Evolutionary conservation across 2,797 vertebrate species (phyloP), one percentile per base, ranked within the genome.

Genomic region (Petrocephalus schoutedeni): DNA sequence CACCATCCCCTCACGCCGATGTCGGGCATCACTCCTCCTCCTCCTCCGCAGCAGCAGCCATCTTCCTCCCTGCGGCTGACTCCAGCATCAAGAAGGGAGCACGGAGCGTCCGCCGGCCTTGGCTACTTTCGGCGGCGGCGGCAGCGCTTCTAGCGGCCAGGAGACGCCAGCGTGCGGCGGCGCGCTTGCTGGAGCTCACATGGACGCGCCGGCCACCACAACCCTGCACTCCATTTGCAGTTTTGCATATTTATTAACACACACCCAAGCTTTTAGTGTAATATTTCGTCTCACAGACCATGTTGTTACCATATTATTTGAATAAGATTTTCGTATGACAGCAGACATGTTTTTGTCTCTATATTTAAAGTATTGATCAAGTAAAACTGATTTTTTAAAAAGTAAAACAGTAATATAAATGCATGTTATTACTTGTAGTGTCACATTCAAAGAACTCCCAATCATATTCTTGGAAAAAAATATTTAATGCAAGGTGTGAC

Each of bases 81-180:
- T 80, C 28, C 77, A 23, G 71, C 87, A 82, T 4, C 61, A 71
- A 87, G 86, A 87, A 57, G 74, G 41, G 74, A 57, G 87, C 9
- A 28, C n/a, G n/a, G 71, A 61, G 21, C 53, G 8, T 23, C 84
- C 23, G 56, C 28, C 14, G n/a, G 5, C 45, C 32, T 54, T 4
- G 82, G 54, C 36, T 83, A n/a, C 5, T 82, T 61, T 59, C 54
- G 41, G 36, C 36, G 80, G n/a, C 86, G 16, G 64, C 71, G 36
- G 67, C 74, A 56, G 74, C 87, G 87, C 87, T 54, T 77, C 87
- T 83, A 83, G 36, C 12, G 87, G 87, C 74, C 57, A 21, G 87
- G 87, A n/a, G 74, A 83, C 74, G 12, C 16, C 74, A 36, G 12
- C 54, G 9, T 45, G 54, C 14, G 5, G 9, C 77, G 77, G 19